Percentiles rank a stretch among this genome's conserved stretches.
These are phyloP conservation scores for Diadema setosum DNA, from an alignment of 35 echinoderm and acorn worm genomes.

Conservation along the genomic window DNA sequence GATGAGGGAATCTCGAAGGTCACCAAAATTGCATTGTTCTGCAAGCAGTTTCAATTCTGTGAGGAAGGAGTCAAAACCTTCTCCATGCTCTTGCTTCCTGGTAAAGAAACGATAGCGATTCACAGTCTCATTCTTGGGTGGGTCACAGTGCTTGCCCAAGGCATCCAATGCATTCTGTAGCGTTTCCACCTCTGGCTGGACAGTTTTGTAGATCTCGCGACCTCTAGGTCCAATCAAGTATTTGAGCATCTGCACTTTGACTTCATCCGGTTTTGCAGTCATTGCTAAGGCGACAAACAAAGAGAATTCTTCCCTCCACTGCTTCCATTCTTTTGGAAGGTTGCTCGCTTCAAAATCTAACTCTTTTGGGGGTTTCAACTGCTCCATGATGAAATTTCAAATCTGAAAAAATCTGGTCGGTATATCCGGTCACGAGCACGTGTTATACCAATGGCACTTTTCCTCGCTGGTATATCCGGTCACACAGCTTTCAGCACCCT, in stretches of 20 bases:
- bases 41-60: neutral
- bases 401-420: no score
- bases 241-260: neutral
- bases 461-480: no score
- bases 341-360: neutral
- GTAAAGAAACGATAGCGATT: neutral
- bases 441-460: no score
- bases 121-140: neutral
- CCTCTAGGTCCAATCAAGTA: neutral
- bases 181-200: neutral
- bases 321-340: neutral
- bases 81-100: neutral
- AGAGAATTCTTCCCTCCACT: neutral
- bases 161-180: neutral
- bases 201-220: neutral
- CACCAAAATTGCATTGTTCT: neutral
- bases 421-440: no score
- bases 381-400: no score
- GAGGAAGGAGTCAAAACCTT: neutral
- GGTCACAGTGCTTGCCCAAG: neutral
- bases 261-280: neutral
- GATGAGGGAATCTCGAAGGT: constrained; percentile 10
- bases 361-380: neutral
- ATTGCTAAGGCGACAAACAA: neutral
- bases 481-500: no score